Percentiles rank a stretch among this genome's conserved stretches.
Evolutionary conservation across 92 coral and sea anemone species (phyloP).

Genomic region (Isaurus tuberculatus): DNA sequence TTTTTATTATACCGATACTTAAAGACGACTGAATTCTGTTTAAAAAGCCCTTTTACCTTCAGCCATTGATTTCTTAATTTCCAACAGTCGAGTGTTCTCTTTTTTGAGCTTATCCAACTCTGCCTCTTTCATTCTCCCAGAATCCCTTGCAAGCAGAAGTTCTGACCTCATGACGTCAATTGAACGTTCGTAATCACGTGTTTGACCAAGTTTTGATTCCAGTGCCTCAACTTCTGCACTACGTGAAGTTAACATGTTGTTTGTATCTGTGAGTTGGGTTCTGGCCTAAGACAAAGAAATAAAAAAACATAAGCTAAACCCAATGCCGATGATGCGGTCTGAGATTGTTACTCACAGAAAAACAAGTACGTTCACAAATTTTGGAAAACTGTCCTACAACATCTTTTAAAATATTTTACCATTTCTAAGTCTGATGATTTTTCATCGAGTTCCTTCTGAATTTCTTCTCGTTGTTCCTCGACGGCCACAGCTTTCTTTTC

Average conservation of each 20-base stretch:
- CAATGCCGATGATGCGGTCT: no score
- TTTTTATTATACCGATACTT: no score
- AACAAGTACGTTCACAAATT: no score
- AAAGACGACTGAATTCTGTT: no score
- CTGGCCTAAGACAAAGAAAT: conserved; percentile 7
- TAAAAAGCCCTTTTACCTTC: conserved; percentile 19
- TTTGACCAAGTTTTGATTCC: conserved; percentile 17
- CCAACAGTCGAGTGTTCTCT: conserved; percentile 9
- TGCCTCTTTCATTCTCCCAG: conserved; percentile 30
- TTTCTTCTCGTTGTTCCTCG: neutral
- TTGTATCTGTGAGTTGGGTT: conserved; percentile 4
- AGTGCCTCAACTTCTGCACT: conserved; percentile 6
- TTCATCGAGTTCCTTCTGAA: conserved; percentile 46
- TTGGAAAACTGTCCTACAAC: no score
- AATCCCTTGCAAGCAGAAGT: conserved; percentile 41
- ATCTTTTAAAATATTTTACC: neutral
- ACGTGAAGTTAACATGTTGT: conserved; percentile 6
- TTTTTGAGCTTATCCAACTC: conserved; percentile 3
- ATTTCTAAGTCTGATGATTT: conserved; percentile 29
- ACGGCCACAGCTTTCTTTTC: no score
- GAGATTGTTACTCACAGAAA: no score
- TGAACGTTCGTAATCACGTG: conserved; percentile 37
- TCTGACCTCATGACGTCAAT: conserved; percentile 42
- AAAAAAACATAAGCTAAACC: no score
- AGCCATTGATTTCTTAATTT: conserved; percentile 12